These are phyloP conservation scores for Microtus oregoni DNA, from an alignment of 2,113 vertebrate species.

Conservation along the genomic window DNA sequence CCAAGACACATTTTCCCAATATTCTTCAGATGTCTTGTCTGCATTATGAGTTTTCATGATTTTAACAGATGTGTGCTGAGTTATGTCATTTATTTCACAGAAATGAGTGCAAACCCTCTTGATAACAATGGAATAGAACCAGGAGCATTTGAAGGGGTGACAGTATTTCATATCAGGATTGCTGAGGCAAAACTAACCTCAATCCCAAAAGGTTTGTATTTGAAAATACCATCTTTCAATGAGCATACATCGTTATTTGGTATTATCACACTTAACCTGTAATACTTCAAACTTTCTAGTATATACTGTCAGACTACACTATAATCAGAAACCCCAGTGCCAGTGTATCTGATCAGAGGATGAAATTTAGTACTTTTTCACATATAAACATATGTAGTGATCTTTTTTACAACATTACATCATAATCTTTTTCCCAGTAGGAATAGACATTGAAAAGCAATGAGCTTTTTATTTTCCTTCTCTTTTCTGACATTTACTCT, in stretches of 20 bases:
- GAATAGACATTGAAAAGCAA: constrained; percentile 56
- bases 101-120: constrained; percentile 98
- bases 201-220: constrained; percentile 94
- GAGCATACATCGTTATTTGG: neutral
- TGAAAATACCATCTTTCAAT: neutral
- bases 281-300: neutral
- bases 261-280: neutral
- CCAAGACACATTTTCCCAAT: neutral
- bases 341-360: neutral
- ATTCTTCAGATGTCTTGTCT: neutral
- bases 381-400: neutral
- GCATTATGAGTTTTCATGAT: neutral
- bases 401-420: neutral
- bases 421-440: constrained; percentile 8
- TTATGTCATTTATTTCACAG: constrained; percentile 84
- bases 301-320: neutral
- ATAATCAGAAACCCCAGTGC: neutral
- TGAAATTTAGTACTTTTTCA: neutral
- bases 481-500: constrained; percentile 14
- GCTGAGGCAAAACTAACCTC: constrained; percentile 95
- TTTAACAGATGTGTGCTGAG: constrained; percentile 7
- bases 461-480: constrained; percentile 2
- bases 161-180: constrained; percentile 95
- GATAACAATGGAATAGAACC: constrained; percentile 94
- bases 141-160: constrained; percentile 95